Percentiles rank a stretch among this genome's conserved stretches.
Evolutionary conservation across 2,113 vertebrate genomes (phyloP).

Genomic region (Leucopsar rothschildi): DNA sequence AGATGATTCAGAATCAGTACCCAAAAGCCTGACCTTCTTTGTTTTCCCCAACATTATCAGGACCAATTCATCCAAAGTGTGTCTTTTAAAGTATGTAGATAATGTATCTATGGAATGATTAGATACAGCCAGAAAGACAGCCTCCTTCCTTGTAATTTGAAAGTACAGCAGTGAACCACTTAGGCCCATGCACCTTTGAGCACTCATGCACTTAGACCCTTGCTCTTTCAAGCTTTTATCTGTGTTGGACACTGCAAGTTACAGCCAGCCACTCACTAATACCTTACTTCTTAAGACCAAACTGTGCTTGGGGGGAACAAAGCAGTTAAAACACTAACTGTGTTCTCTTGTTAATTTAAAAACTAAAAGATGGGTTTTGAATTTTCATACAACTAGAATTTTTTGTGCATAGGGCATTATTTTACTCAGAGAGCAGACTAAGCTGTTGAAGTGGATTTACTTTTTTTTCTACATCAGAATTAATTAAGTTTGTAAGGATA

Average conservation of each 20-base stretch:
- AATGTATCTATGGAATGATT: background rate
- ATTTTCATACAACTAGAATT: background rate
- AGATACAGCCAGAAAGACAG: background rate
- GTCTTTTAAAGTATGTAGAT: background rate
- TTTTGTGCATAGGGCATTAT: background rate
- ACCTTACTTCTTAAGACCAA: background rate
- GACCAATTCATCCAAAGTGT: background rate
- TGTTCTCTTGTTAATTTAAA: background rate
- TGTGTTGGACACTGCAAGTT: background rate
- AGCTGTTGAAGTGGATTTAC: background rate
- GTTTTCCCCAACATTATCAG: background rate
- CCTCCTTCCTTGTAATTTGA: background rate
- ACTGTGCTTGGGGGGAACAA: background rate
- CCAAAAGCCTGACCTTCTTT: background rate
- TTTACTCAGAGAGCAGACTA: background rate
- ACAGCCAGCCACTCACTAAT: background rate
- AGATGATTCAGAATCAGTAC: background rate
- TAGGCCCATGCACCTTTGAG: background rate
- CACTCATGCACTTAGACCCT: background rate
- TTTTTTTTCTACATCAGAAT: background rate
- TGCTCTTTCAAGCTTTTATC: background rate
- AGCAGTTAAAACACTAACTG: background rate
- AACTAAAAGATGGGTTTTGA: background rate
- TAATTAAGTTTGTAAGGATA: background rate
- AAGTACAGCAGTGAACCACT: background rate